These are phyloP conservation scores for Ariopsis seemanni DNA, from an alignment of 2,113 vertebrate genomes.

Conservation along the genomic window DNA sequence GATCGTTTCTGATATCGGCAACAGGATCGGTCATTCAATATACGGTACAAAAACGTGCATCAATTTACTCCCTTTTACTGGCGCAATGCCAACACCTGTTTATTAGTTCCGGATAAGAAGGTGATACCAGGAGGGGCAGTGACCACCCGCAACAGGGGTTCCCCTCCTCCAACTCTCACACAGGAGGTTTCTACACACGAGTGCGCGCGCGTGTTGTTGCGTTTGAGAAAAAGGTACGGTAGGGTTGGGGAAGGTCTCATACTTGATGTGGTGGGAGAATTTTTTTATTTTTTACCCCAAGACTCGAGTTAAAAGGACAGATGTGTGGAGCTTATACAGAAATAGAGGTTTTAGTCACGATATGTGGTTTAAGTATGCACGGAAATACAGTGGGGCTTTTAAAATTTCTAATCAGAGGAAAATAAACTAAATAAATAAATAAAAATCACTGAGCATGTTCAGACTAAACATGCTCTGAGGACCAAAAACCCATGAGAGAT, in stretches of 20 bases:
- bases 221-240: slow-evolving; percentile 7
- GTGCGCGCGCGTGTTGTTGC: not conserved
- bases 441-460: not conserved
- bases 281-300: not conserved
- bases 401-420: not conserved
- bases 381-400: not conserved
- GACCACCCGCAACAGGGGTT: not conserved
- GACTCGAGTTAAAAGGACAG: not conserved
- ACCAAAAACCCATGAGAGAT: not conserved
- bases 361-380: not conserved
- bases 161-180: not conserved
- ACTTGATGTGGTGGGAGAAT: not conserved
- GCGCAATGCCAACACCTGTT: not conserved
- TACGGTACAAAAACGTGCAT: not conserved
- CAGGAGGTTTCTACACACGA: not conserved
- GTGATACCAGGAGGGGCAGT: not conserved
- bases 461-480: not conserved
- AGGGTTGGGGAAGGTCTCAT: not conserved
- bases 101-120: not conserved
- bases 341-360: not conserved
- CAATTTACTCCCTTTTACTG: not conserved
- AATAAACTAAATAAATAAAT: not conserved
- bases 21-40: not conserved
- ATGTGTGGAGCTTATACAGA: not conserved
- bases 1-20: not conserved